Conservation (phyloP, 2,113 vertebrate species). For the Dasyprocta punctata region DNA sequence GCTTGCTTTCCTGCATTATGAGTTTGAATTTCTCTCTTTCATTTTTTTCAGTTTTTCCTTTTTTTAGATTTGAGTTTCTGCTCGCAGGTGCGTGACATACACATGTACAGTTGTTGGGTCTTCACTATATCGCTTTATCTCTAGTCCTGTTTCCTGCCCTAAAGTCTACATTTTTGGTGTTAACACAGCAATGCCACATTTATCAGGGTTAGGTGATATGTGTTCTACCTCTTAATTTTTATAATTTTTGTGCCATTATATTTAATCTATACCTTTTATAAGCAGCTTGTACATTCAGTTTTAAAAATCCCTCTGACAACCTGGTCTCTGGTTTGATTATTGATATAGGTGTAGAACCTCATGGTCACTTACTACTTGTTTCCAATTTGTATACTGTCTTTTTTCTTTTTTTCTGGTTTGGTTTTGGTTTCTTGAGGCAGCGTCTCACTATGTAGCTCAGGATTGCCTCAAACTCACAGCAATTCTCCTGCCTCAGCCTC, state of each 20-base stretch:
- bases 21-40: background rate
- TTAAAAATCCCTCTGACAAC: background rate
- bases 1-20: background rate
- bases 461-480: background rate
- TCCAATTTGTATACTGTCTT: background rate
- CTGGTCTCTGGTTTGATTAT: background rate
- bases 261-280: background rate
- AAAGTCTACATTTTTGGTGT: background rate
- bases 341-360: background rate
- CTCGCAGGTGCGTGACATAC: background rate
- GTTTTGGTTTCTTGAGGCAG: background rate
- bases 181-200: background rate
- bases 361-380: background rate
- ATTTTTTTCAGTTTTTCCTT: conserved; percentile 37
- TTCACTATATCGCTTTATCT: background rate
- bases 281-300: background rate
- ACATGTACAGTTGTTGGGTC: background rate
- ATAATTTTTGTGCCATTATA: background rate
- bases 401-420: no score
- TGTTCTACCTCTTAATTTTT: background rate
- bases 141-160: background rate
- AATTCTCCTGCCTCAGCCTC: background rate
- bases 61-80: background rate
- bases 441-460: background rate
- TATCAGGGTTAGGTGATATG: background rate